Evolutionary conservation across 2,888 invertebrate genomes (phyloP), one percentile per base, ranked within the genome.

Genomic region (Pheosia tremula): DNA sequence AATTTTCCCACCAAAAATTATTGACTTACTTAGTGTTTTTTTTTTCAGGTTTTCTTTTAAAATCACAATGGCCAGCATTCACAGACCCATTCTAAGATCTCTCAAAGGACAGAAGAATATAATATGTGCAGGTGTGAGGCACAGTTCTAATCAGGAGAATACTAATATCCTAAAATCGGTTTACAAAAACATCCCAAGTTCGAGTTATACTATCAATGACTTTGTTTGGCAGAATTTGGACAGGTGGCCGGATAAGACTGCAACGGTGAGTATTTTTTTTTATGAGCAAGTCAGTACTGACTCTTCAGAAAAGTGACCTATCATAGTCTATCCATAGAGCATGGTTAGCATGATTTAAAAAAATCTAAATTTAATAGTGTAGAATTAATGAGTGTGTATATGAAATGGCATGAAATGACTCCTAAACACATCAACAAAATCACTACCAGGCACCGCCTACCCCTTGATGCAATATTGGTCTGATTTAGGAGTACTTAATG

Each of bases 161-260:
- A 24, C 70, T 57, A 90, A 92, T 60, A 85, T 93, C 47, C 64
- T 93, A 10, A 87, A 78, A 49, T 97, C 93, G 7, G 90, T 91
- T 4, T 94, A 83, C 71, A 91, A 91, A 39, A 87, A 94, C 53
- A 76, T 95, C 49, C 82, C 87, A 0, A 75, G 86, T 37, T 90
- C 91, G 0, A 93, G 95, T 69, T 80, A 93, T 24, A 92, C 95
- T 3, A 75, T 96, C 36, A 93, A 95, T 73, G 95, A 96, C 74
- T 95, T 93, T 79, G 87, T 96, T 8, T 96, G 96, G 96, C 88
- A 90, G 63, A 93, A 95, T 73, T 84, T 96, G 65, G 94, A 95
- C 57, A 94, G 94, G 76, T 96, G 96, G 96, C 94, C 95, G n/a
- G 95, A 96, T 68, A 94, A 95, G 77, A 95, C 95, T 43, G 96